These are phyloP conservation scores for Halictus rubicundus DNA, from an alignment of 1,140 invertebrate genomes.

Conservation along the genomic window DNA sequence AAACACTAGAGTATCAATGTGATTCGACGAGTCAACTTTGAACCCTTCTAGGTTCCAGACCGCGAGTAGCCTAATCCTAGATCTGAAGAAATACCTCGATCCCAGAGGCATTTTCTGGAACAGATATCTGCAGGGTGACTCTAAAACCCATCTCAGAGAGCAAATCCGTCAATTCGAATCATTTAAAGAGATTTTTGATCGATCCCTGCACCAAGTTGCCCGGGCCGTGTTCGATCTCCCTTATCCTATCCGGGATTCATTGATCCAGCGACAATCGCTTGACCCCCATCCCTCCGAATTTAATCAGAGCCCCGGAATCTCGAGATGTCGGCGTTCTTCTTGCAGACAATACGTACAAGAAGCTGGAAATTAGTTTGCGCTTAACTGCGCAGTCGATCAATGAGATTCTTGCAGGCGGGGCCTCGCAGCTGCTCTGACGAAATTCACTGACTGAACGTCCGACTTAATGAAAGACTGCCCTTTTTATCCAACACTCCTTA, in stretches of 20 bases:
- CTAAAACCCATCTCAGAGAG: not conserved
- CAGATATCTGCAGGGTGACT: not conserved
- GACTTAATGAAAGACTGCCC: not conserved
- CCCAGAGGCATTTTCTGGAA: not conserved
- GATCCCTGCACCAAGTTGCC: not conserved
- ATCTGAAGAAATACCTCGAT: no score
- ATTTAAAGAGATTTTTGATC: not conserved
- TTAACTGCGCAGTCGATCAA: conserved; percentile 2
- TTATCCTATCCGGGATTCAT: not conserved
- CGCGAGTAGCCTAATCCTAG: not conserved
- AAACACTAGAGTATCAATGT: no score
- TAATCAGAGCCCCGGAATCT: conserved; percentile 51
- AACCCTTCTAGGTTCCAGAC: no score
- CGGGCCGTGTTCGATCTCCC: conserved; percentile 39
- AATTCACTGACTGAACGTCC: not conserved
- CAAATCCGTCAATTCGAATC: conserved; percentile 2
- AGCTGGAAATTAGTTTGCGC: conserved; percentile 58
- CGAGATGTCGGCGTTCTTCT: conserved; percentile 5
- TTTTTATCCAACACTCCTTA: no score
- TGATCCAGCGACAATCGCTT: not conserved
- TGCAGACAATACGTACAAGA: conserved; percentile 36
- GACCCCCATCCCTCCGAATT: conserved; percentile 30
- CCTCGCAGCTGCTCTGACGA: not conserved
- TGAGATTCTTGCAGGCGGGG: conserved; percentile 2
- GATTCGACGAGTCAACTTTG: no score